Evolutionary conservation across 2,113 vertebrate genomes (phyloP).

Genomic region (Tachysurus fulvidraco): DNA sequence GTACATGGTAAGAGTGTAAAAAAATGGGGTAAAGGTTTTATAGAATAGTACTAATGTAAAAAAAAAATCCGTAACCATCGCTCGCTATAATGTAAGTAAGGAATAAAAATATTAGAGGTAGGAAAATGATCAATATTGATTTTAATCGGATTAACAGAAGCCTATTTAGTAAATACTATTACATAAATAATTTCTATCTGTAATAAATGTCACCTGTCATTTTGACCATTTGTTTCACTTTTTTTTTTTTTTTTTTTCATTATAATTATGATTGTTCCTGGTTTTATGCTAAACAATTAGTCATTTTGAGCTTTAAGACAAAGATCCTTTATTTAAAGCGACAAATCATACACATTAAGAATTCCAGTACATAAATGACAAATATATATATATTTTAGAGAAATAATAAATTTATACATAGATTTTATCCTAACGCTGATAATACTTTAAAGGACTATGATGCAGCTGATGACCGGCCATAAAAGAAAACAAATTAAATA

Average conservation of each 20-base stretch:
- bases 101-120: neutral
- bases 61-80: neutral
- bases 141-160: no score
- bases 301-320: slow-evolving; percentile 52
- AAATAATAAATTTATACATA: slow-evolving; percentile 44
- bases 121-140: neutral
- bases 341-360: slow-evolving; percentile 51
- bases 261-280: neutral
- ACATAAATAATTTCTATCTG: neutral
- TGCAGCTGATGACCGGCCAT: slow-evolving; percentile 19
- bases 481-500: slow-evolving; percentile 42
- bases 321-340: slow-evolving; percentile 58
- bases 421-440: slow-evolving; percentile 45
- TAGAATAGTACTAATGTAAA: neutral
- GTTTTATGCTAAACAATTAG: neutral
- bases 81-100: neutral
- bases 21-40: neutral
- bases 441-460: slow-evolving; percentile 39
- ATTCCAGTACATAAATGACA: slow-evolving; percentile 47
- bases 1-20: neutral
- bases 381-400: slow-evolving; percentile 31
- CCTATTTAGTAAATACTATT: neutral
- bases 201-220: neutral
- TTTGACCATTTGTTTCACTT: neutral
- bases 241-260: neutral